Base-by-base conservation (phyloP, 2,888 invertebrate genomes). In the Pachydiplax longipennis region DNA sequence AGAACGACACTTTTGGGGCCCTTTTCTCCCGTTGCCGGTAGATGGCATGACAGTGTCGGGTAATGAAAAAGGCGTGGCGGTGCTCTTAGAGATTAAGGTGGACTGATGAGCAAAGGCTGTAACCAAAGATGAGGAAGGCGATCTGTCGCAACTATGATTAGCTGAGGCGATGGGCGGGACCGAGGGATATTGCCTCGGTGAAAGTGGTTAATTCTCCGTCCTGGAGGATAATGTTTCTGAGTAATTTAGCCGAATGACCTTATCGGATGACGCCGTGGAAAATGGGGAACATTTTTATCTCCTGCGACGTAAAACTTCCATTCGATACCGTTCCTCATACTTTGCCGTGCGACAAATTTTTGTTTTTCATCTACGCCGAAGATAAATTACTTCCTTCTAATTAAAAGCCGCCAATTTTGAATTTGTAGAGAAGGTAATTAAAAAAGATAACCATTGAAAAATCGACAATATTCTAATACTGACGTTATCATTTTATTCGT, bases 131-230 rank as follows among this genome's bases (percentile, higher is more conserved):
- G 87, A 87, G 87, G 35, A 37, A 37, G 40, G 61, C 87, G 87
- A 87, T 87, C 87, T 87, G 87, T 87, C 87, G 87, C 87, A 81
- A 40, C 40, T 81, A 81, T 37, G 87, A 87, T 87, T 87, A 87
- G 61, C 37, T 87, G 61, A 37, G 87, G n/a, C 53, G 61, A 22
- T 22, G 87, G 87, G 18, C 2, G 87, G 61, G 58, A 31, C 40
- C 53, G 61, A 65, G 87, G 87, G 40, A 87, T 87, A 87, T 87
- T 35, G 61, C 87, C n/a, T 53, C 40, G 22, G 65, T 40, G 61
- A 61, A 65, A 61, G 87, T 61, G 61, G 87, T 87, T 87, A 87
- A 87, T 87, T 87, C 87, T 87, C 73, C 73, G 12, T 61, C n/a
- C 37, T 37, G 12, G 87, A 37, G 65, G 37, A 65, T 87, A 87